phyloP scores from a whole-genome alignment of 2,797 vertebrate species.

The Amblyopsis hoosieri region DNA sequence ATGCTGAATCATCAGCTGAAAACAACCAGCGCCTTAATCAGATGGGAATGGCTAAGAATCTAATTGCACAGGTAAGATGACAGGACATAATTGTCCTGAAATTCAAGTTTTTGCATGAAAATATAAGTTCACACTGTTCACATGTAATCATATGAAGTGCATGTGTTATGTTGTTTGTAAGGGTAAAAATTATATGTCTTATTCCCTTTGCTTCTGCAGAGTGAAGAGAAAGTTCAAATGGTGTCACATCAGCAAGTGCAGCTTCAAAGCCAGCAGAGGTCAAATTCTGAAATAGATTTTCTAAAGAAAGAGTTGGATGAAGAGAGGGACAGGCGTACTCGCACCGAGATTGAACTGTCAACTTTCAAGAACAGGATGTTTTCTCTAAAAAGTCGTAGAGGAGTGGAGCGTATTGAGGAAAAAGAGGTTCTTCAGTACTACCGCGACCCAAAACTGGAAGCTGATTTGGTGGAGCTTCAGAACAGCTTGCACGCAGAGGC shows the following conservation, averaged over 20 bases:
- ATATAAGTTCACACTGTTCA: constrained; percentile 2
- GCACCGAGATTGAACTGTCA: constrained; percentile 78
- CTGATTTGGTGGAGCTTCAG: constrained; percentile 69
- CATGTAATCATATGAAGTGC: too few relatives aligned
- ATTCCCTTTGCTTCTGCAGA: constrained; percentile 71
- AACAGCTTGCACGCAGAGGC: constrained; percentile 79
- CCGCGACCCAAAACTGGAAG: constrained; percentile 89
- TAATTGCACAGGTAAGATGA: constrained; percentile 82
- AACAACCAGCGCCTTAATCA: constrained; percentile 85
- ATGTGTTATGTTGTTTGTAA: too few relatives aligned
- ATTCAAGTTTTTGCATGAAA: background rate
- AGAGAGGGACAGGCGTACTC: constrained; percentile 77
- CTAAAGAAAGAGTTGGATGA: constrained; percentile 81
- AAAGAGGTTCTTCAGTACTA: constrained; percentile 91
- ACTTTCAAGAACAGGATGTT: constrained; percentile 80
- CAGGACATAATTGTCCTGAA: background rate
- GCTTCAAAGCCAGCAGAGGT: constrained; percentile 68
- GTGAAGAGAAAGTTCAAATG: constrained; percentile 82
- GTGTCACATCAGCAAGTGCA: constrained; percentile 72
- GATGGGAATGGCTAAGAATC: constrained; percentile 85
- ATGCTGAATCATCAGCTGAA: constrained; percentile 80
- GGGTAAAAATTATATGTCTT: too few relatives aligned
- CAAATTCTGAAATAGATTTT: constrained; percentile 58
- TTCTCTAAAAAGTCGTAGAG: constrained; percentile 87
- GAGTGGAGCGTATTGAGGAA: constrained; percentile 89